Base-by-base conservation (phyloP, 2,888 invertebrate species). In the Spilarctia lutea region DNA sequence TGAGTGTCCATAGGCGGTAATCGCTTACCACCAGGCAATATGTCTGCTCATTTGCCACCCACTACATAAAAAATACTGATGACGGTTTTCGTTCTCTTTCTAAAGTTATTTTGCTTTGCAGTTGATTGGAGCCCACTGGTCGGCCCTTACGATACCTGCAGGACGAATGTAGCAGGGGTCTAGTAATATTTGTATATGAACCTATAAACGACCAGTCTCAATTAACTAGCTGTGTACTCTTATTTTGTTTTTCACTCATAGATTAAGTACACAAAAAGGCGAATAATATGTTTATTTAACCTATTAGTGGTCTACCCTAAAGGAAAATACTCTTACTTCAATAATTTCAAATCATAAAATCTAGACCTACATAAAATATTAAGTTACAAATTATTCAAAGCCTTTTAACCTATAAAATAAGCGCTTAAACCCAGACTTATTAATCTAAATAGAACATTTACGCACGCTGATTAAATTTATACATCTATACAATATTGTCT, bases 391-490 rank as follows among this genome's bases (percentile, higher is more conserved):
- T 56, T 56, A 56, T 39, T 60, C 35, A 35, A 39, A n/a, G 35
- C 42, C 66, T 67, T 42, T 42, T 42, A 67, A 67, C 27, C 27
- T 56, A 60, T 70, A 70, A 70, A 60, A 60, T 70, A 39, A 2
- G 39, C n/a, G n/a, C 56, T 27, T 18, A 27, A 45, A 27, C 27
- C 39, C 27, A 39, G 69, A 18, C 56, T 56, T 35, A 60, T 39
- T 35, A 70, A 70, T 60, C 48, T 70, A 69, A 69, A 52, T 69
- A 56, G 52, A 69, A 48, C 10, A 48, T 68, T 45, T 48, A 68
- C 33, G 30, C 4, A 48, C 20, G 30, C 52, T 27, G 20, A 45
- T n/a, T 30, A 45, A 27, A 67, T 39, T 16, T 42, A 30, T 67
- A 30, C 30, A 30, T 20, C 63, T 18, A 63, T 30, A n/a, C n/a